These are phyloP conservation scores for Chrysolina oricalcia DNA, from an alignment of 2,888 invertebrate genomes.

Conservation along the genomic window DNA sequence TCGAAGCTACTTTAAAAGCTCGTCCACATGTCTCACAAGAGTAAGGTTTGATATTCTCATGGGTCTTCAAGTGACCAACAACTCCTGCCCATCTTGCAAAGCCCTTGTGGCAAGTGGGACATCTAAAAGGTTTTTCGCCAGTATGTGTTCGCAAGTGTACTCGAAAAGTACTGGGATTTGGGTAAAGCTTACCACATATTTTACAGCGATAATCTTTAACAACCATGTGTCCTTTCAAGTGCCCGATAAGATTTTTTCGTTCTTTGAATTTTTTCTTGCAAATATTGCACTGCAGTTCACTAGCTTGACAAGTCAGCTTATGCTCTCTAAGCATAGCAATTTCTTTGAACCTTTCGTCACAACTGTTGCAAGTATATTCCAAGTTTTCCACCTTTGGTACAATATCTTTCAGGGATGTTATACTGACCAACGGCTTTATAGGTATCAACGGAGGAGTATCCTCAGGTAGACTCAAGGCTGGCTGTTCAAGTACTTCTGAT, in stretches of 20 bases:
- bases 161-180: conserved; percentile 68
- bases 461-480: conserved; percentile 53
- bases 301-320: conserved; percentile 60
- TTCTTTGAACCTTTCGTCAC: conserved; percentile 62
- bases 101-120: conserved; percentile 65
- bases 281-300: conserved; percentile 65
- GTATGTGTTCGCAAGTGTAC: conserved; percentile 79
- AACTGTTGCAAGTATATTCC: conserved; percentile 62
- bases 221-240: conserved; percentile 68
- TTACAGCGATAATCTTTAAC: conserved; percentile 68
- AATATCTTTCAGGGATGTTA: conserved; percentile 48
- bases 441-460: conserved; percentile 68
- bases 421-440: conserved; percentile 61
- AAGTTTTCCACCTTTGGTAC: conserved; percentile 40
- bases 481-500: conserved; percentile 19
- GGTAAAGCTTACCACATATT: conserved; percentile 69
- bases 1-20: conserved; percentile 67
- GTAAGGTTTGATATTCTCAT: conserved; percentile 65
- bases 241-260: conserved; percentile 65
- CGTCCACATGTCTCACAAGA: conserved; percentile 67
- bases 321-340: conserved; percentile 63
- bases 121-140: conserved; percentile 67
- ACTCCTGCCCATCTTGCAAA: conserved; percentile 69
- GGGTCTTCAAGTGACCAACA: conserved; percentile 67
- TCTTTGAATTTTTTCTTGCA: conserved; percentile 67